Percentiles rank a stretch among this genome's conserved stretches.
Evolutionary conservation across 2,888 invertebrate species (phyloP).

Genomic region (Lepeophtheirus nordmannii): DNA sequence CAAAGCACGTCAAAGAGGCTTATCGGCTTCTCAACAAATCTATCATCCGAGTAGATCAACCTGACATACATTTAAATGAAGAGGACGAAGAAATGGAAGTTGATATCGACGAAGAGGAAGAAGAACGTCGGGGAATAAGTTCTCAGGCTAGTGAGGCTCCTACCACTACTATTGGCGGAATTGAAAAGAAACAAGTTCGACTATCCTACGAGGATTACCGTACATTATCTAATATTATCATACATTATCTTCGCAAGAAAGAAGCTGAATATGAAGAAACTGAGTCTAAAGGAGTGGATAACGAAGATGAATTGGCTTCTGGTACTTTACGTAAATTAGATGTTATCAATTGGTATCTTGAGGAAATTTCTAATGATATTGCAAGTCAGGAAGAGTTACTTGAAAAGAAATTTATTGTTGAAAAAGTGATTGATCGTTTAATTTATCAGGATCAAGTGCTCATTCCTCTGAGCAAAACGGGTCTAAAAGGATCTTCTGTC

Average conservation of each 20-base stretch:
- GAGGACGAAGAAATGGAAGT: conserved; percentile 41
- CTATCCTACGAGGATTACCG: conserved; percentile 88
- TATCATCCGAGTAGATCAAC: conserved; percentile 91
- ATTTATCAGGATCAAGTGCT: conserved; percentile 76
- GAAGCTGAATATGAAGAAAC: conserved; percentile 41
- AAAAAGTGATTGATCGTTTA: conserved; percentile 82
- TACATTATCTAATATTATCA: conserved; percentile 72
- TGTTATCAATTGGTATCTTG: conserved; percentile 82
- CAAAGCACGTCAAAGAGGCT: conserved; percentile 79
- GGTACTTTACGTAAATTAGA: conserved; percentile 47
- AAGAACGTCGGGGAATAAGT: conserved; percentile 29
- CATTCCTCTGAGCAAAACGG: conserved; percentile 51
- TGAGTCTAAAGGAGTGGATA: background rate
- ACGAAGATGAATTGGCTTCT: conserved; percentile 7
- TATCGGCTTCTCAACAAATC: conserved; percentile 81
- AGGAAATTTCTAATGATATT: conserved; percentile 57
- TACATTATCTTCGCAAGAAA: conserved; percentile 70
- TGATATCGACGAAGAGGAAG: conserved; percentile 44
- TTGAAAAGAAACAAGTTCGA: conserved; percentile 33
- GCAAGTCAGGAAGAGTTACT: conserved; percentile 62
- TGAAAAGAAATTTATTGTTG: conserved; percentile 70
- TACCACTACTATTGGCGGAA: conserved; percentile 18
- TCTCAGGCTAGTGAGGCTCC: conserved; percentile 17
- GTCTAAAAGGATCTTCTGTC: conserved; percentile 39
- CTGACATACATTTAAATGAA: conserved; percentile 82